phyloP scores from a whole-genome alignment of 1,140 invertebrate species.

The Ridgeia piscesae region DNA sequence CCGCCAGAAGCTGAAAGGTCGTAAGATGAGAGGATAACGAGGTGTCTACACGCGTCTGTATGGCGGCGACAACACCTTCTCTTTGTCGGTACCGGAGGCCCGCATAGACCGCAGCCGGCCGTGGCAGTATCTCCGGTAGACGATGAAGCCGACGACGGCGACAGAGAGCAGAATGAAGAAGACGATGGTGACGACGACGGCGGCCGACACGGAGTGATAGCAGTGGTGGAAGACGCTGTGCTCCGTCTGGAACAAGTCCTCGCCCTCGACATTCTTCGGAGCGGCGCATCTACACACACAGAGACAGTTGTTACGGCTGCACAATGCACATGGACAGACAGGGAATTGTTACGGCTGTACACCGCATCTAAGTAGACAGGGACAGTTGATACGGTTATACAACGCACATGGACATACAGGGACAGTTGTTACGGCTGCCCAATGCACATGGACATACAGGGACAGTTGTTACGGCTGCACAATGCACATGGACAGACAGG shows the following conservation, averaged over 20 bases:
- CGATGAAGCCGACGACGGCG: not conserved
- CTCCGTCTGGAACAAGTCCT: not conserved
- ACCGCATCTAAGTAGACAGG: too few relatives aligned
- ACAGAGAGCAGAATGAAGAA: not conserved
- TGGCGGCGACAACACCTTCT: not conserved
- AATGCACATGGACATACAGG: too few relatives aligned
- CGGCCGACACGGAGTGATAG: not conserved
- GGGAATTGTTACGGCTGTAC: too few relatives aligned
- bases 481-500: too few relatives aligned
- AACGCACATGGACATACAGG: too few relatives aligned
- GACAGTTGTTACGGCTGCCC: too few relatives aligned
- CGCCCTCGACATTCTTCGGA: not conserved
- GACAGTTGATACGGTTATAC: too few relatives aligned
- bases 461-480: too few relatives aligned
- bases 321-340: too few relatives aligned
- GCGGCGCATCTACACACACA: not conserved
- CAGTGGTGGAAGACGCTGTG: not conserved
- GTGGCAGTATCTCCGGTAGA: not conserved
- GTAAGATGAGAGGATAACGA: too few relatives aligned
- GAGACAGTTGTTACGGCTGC: not conserved
- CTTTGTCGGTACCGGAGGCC: not conserved
- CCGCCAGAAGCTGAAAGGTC: too few relatives aligned
- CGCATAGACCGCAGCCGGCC: not conserved
- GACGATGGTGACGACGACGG: not conserved
- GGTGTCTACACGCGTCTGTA: not conserved